Conservation (phyloP, 2,888 invertebrate genomes). For the Trimorus sp. region DNA sequence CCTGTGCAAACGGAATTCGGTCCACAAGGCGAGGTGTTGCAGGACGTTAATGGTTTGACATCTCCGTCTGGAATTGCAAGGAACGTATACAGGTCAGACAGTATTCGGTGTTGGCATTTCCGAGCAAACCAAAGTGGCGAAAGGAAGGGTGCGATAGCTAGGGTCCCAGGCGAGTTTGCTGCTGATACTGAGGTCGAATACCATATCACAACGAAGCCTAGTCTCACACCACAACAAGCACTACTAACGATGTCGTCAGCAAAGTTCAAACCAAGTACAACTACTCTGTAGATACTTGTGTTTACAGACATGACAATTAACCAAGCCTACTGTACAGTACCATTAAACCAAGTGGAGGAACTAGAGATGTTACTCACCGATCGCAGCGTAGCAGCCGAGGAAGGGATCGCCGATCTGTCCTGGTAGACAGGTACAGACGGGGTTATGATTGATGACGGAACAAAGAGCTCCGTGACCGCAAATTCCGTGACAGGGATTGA, state of each 20-base stretch:
- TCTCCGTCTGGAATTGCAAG: conserved; percentile 46
- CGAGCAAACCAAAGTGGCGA: conserved; percentile 15
- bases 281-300: neutral
- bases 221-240: neutral
- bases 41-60: conserved; percentile 83
- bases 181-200: too few species aligned
- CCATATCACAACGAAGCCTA: too few species aligned
- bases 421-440: conserved; percentile 90
- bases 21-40: conserved; percentile 85
- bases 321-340: neutral
- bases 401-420: conserved; percentile 92
- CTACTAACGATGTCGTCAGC: neutral
- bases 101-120: too few species aligned
- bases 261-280: neutral
- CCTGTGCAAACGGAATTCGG: conserved; percentile 92
- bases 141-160: conserved; percentile 7
- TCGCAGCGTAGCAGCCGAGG: conserved; percentile 83
- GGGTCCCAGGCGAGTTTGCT: conserved; percentile 15
- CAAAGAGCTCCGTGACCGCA: conserved; percentile 91
- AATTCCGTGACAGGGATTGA: conserved; percentile 92
- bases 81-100: neutral
- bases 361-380: conserved; percentile 35
- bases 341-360: neutral
- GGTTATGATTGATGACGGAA: conserved; percentile 91
- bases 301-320: conserved; percentile 15